Base-by-base conservation (phyloP, 2,888 invertebrate genomes). In the Cosmia pyralina region DNA sequence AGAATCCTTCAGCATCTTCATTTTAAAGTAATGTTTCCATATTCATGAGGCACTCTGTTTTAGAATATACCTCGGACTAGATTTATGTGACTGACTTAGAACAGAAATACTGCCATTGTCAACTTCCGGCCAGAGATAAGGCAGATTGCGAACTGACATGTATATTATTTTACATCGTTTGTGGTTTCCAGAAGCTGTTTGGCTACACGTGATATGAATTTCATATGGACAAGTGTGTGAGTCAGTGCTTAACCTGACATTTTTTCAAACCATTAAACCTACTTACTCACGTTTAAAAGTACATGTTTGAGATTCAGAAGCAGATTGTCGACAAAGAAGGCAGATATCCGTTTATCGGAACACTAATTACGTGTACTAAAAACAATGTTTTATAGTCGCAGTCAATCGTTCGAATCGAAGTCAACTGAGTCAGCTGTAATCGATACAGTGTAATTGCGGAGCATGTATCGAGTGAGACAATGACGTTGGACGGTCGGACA, bases 381-480 rank as follows among this genome's bases (percentile, higher is more conserved):
- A 93, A 93, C 92, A 90, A 91, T 90, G 93, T 92, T 95, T 95
- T 95, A 95, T 94, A 86, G 94, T 88, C 86, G 89, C 89, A 92
- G 94, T 94, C 93, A 91, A 93, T 93, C 93, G 93, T 88, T 92
- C 80, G 91, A 90, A 93, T 93, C 93, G 93, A 89, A 90, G 88
- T 90, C 85, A 89, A 87, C 90, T 93, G 94, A 95, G 93, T 94
- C 94, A 94, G 90, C 91, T 90, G 94, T 94, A 95, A 94, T 95
- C 94, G 94, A 94, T 94, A 93, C 92, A 92, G 90, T 91, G 93
- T 95, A 95, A 96, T 96, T 95, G 94, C 92, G 84, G 92, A 89
- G 91, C 94, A 91, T 93, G 95, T 94, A 94, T 94, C 92, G 91
- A 90, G 91, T 92, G 92, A 93, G 94, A 95, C 96, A 95, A 95